Base-by-base conservation (phyloP, 2,113 vertebrate genomes). In the Cheirogaleus medius region DNA sequence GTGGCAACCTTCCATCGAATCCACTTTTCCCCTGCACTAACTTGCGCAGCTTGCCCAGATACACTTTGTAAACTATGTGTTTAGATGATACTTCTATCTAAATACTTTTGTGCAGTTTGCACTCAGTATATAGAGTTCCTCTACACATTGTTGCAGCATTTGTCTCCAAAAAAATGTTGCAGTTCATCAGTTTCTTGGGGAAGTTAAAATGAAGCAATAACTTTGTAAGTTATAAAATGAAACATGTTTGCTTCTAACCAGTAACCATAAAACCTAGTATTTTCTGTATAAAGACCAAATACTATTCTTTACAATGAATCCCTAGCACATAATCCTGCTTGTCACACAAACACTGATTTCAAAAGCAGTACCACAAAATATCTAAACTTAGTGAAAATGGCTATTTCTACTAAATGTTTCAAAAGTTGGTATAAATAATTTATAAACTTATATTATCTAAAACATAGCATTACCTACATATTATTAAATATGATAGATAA, bases 181-280 rank as follows among this genome's bases (percentile, higher is more conserved):
- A 78, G 13, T 58, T 91, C 37, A 85, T 92, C 76, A 88, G 69
- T 83, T 94, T 97, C 64, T 68, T 93, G 54, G n/a, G n/a, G 27
- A 91, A 92, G 66, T 77, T 82, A 92, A 95, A 97, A 95, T 60
- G 78, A 97, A 95, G 60, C 39, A 90, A 77, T 52, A 84, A 42
- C 42, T 91, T 87, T 73, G 8, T 52, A 90, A 92, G 69, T 47
- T 44, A 11, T 60, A 95, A 90, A 93, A 49, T 23, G 0, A 88
- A 69, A 95, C 12, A 49, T 1, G 27, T 37, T 69, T 76, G 39
- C 39, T 87, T 95, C 47, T 80, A 93, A 68, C 9, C 42, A 83
- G 25, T 73, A 81, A 73, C 54, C 7, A 80, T 14, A 12, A 76
- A 95, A 85, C 7, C 25, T 68, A 14, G 13, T 85, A 92, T 77